These are phyloP conservation scores for Rhimphoctona megacephalus DNA, from an alignment of 2,888 invertebrate genomes.

Conservation along the genomic window DNA sequence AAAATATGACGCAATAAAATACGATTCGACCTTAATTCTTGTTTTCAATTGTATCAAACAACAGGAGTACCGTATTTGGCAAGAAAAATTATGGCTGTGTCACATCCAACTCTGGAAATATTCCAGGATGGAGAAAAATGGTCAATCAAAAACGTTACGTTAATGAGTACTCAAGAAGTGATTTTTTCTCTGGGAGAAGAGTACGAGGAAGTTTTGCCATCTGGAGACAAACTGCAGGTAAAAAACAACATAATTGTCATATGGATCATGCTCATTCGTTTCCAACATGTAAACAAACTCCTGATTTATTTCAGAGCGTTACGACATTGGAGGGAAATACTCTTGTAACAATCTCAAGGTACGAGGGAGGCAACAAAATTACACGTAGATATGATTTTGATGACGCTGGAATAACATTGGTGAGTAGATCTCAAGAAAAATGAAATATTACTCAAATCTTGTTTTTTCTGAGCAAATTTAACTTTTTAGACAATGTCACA, in stretches of 20 bases:
- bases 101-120: slow-evolving; percentile 88
- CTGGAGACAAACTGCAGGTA: slow-evolving; percentile 85
- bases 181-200: slow-evolving; percentile 88
- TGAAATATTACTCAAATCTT: slow-evolving; percentile 3
- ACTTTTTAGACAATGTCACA: slow-evolving; percentile 87
- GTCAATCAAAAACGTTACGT: slow-evolving; percentile 87
- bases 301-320: slow-evolving; percentile 85
- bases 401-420: slow-evolving; percentile 81
- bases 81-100: slow-evolving; percentile 88
- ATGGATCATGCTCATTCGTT: neutral
- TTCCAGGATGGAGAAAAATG: slow-evolving; percentile 86
- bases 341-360: slow-evolving; percentile 83
- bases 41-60: neutral
- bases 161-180: slow-evolving; percentile 86
- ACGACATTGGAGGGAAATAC: slow-evolving; percentile 86
- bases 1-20: neutral
- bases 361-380: slow-evolving; percentile 82
- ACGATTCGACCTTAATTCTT: neutral
- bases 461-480: slow-evolving; percentile 49
- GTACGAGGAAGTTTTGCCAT: slow-evolving; percentile 89
- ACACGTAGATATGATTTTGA: slow-evolving; percentile 84
- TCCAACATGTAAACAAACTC: neutral
- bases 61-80: slow-evolving; percentile 89
- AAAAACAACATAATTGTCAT: neutral
- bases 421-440: slow-evolving; percentile 65